phyloP scores from a whole-genome alignment of 1,140 invertebrate species.

The Ooceraea biroi region DNA sequence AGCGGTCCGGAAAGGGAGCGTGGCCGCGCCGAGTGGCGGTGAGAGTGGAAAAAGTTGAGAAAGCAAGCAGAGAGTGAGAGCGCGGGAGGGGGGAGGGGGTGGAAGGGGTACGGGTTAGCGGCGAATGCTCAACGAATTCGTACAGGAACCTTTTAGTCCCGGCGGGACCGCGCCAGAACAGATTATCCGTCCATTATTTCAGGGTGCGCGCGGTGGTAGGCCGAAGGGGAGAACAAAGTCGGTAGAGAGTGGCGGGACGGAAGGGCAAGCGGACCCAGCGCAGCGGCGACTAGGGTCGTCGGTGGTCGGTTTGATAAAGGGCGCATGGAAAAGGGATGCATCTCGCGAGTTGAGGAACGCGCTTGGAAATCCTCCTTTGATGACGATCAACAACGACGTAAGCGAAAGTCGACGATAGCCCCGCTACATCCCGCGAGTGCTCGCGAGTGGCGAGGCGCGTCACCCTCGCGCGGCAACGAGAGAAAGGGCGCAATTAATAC shows the following conservation, averaged over 20 bases:
- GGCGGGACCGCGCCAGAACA: conserved; percentile 71
- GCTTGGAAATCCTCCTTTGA: conserved; percentile 32
- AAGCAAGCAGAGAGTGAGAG: conserved; percentile 27
- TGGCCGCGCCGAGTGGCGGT: conserved; percentile 4
- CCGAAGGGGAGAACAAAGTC: neutral
- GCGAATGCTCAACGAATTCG: conserved; percentile 58
- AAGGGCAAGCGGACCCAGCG: neutral
- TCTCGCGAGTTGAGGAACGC: conserved; percentile 6
- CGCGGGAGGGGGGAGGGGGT: too few relatives aligned
- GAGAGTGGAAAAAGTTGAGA: conserved; percentile 47
- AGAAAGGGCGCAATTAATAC: conserved; percentile 77
- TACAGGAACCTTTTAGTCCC: conserved; percentile 75
- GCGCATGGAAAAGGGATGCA: neutral
- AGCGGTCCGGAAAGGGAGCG: conserved; percentile 16
- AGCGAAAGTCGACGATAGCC: too few relatives aligned
- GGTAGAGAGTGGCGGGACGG: neutral
- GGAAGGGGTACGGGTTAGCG: neutral
- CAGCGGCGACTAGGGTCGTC: conserved; percentile 1
- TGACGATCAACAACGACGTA: neutral
- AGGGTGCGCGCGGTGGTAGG: conserved; percentile 43
- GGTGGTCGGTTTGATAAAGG: conserved; percentile 45
- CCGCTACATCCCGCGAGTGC: conserved; percentile 6
- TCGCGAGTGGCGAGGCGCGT: conserved; percentile 26
- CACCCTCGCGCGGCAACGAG: neutral
- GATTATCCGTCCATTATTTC: conserved; percentile 78